Base-by-base conservation (phyloP, 2,888 invertebrate species). In the Tachina fera region DNA sequence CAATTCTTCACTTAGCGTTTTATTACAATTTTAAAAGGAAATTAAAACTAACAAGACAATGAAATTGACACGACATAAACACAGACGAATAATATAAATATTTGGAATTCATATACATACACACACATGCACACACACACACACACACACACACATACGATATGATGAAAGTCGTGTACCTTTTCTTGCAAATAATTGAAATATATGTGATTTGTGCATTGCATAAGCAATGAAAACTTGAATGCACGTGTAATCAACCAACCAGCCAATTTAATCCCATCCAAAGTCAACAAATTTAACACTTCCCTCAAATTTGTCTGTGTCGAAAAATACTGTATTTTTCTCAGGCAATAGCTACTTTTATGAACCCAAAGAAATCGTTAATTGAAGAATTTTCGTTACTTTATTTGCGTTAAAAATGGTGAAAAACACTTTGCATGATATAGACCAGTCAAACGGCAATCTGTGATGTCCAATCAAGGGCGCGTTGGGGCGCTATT, bases 51-150 rank as follows among this genome's bases (percentile, higher is more conserved):
- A 63, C 45, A 51, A 79, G 71, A 61, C 78, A 74, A 81, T 81
- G 74, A 81, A 81, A 81, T 67, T 81, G 74, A 74, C 81, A 81
- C 81, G 81, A 68, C 61, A 81, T 60, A 81, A 74, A 53, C 67
- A 53, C 51, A 39, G 16, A 67, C 13, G 10, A 41, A 74, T n/a
- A 70, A 74, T n/a, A 70, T 22, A 61, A 45, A 79, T 71, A 63
- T 63, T 71, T 63, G 39, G n/a, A 53, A 71, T 45, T 61, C 71
- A 53, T 71, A 39, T 14, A 13, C 5, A 14, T 56, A n/a, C n/a
- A n/a, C n/a, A n/a, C 3, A 22, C 22, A 22, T 22, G 4, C 31
- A 31, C 4, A 31, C 31, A 3, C 4, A 4, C 31, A 31, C 4
- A 31, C 31, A 31, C 4, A 31, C 6, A 31, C 31, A 31, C 31